Evolutionary conservation across 2,888 invertebrate species (phyloP), one percentile per base, ranked within the genome.

Genomic region (Cryptophagus acutangulus): DNA sequence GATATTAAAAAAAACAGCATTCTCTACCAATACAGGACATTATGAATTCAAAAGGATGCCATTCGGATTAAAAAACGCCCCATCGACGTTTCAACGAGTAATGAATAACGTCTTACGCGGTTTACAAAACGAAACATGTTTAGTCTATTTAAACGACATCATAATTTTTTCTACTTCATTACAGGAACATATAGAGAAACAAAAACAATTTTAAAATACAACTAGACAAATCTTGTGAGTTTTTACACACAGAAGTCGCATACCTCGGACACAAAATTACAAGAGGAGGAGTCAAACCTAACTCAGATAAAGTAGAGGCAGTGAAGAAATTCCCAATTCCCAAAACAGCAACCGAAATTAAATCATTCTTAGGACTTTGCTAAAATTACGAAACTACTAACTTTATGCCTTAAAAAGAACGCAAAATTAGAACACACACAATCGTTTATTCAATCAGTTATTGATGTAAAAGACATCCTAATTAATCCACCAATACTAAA

Each of bases 51-150:
- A 9, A 5, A 51, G 53, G 17, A 55, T 62, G 55, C 55, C 54
- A 1, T 56, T 60, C 30, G 58, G 55, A 1, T 31, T 60, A 28
- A 57, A 54, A 38, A 55, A 54, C 24, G 55, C 57, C 2, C 58
- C 57, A 1, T 30, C 24, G 3, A 36, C 36, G 3, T 36, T 36
- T 25, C 36, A 36, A 12, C 3, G 36, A 2, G 36, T 25, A 8
- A 36, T 36, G 36, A 26, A 36, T 14, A 31, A 17, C 18, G 33
- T 34, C 17, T 46, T 61, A 60, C 15, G 62, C 76, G 77, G 48
- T 82, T 81, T 57, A 81, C 79, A 58, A 70, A 38, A 41, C 14
- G 33, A 36, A 42, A 31, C 33, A 15, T 43, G 43, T 38, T 29
- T 45, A 8, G 38, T 41, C 6, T 45, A 45, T 38, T 38, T 46